Evolutionary conservation across 2,888 invertebrate species (phyloP).

Genomic region (Drosophila incognita): DNA sequence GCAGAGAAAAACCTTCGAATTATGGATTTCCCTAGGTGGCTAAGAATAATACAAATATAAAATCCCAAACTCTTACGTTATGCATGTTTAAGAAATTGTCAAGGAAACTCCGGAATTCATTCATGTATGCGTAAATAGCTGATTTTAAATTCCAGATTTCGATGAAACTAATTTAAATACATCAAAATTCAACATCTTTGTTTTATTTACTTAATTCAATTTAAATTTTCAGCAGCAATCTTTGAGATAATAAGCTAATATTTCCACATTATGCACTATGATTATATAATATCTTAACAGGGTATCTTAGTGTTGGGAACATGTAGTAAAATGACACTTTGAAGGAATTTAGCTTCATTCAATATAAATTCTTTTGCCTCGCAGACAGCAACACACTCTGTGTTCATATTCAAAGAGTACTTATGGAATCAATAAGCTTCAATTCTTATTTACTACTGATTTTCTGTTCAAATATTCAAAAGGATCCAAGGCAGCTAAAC

Average conservation of each 20-base stretch:
- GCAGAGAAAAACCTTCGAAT: neutral
- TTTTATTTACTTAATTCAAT: neutral
- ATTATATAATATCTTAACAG: neutral
- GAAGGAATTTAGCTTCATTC: neutral
- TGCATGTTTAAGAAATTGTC: neutral
- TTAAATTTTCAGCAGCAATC: neutral
- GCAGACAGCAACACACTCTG: neutral
- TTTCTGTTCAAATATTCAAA: neutral
- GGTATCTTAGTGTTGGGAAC: neutral
- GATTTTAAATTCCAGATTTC: neutral
- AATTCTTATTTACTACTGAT: neutral
- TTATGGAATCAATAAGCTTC: neutral
- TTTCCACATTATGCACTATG: neutral
- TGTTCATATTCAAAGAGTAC: neutral
- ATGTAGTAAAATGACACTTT: neutral
- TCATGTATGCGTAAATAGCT: neutral
- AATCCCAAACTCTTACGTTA: neutral
- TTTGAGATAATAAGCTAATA: neutral
- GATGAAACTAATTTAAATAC: neutral
- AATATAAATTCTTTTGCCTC: neutral
- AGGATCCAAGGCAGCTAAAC: neutral
- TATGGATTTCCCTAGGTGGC: neutral
- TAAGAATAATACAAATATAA: neutral
- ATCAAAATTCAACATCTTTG: neutral
- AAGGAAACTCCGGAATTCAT: neutral